Base-by-base conservation (phyloP, 1,140 invertebrate genomes). In the Penaeus indicus region DNA sequence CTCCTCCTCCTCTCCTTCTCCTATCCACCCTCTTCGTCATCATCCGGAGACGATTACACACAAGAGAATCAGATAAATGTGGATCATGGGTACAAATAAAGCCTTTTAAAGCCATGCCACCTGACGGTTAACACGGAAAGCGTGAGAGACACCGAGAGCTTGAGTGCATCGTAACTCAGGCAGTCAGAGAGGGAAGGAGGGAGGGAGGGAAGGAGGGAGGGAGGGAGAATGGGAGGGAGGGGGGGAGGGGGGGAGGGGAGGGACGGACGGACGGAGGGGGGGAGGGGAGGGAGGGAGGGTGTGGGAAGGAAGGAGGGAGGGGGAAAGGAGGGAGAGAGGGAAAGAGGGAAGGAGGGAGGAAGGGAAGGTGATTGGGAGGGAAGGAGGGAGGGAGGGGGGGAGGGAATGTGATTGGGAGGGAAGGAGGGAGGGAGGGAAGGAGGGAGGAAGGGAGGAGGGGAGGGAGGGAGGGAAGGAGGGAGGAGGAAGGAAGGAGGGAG, bases 161-260 rank as follows among this genome's bases (percentile, higher is more conserved):
- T 84, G 82, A 84, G 63, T 27, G 82, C 47, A 25, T 61, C 82
- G 54, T 84, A 84, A 84, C 63, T 84, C 82, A 67, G 18, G 62
- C 19, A 27, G 81, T 38, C 19, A 38, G 4, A 42, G 63, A 47
- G 38, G 64, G 42, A 81, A 47, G 47, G 54, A 4, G 25, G 62
- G 60, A 27, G 82, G 63, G 42, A 18, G 72, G 27, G 18, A 75
- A 7, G 72, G 13, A 7, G 27, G n/a, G 5, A n/a, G 11, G 11
- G 16, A 7, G 72, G 27, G 19, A n/a, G 16, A 4, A 16, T 1
- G 27, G 27, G 4, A 10, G 0, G 72, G 27, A 7, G 27, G 18
- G 19, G 21, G 16, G 2, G n/a, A 25, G 4, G 18, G 21, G 4
- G 42, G 72, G 27, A 21, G n/a, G 27, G 27, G 7, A 1, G 0